A percentile compares a stretch with the other conserved stretches of the same genome.
Evolutionary conservation across 1,140 invertebrate genomes (phyloP).

Genomic region (Pseudomyrmex sp.): DNA sequence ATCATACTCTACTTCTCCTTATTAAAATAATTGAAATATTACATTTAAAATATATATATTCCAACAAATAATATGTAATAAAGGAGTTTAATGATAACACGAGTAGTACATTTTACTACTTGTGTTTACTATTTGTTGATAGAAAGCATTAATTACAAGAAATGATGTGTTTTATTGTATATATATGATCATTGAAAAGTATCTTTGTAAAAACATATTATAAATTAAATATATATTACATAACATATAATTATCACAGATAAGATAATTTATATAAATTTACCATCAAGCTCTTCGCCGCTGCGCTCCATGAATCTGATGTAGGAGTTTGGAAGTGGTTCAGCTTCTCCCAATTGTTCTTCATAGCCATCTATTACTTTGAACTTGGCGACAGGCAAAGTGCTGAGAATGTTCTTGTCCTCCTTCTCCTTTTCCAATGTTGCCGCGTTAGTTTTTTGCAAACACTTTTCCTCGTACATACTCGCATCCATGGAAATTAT

Average conservation of each 20-base stretch:
- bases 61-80: constrained; percentile 7
- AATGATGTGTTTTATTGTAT: background rate
- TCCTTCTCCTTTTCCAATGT: constrained; percentile 80
- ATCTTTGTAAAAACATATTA: background rate
- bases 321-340: constrained; percentile 92
- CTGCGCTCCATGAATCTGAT: constrained; percentile 97
- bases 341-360: constrained; percentile 90
- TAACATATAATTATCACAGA: background rate
- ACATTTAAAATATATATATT: constrained; percentile 57
- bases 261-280: constrained; percentile 75
- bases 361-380: constrained; percentile 92
- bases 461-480: constrained; percentile 76
- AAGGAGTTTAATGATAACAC: constrained; percentile 6
- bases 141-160: background rate
- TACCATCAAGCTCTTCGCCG: constrained; percentile 96
- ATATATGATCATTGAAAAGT: too few species aligned
- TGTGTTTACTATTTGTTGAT: too few species aligned
- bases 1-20: constrained; percentile 96
- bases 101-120: background rate
- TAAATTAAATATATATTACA: too few species aligned
- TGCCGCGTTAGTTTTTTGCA: constrained; percentile 68
- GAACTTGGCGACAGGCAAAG: constrained; percentile 93
- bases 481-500: constrained; percentile 79
- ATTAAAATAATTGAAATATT: constrained; percentile 4
- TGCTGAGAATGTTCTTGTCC: constrained; percentile 80